Evolutionary conservation across 2,113 vertebrate genomes (phyloP).

Genomic region (Riparia riparia): DNA sequence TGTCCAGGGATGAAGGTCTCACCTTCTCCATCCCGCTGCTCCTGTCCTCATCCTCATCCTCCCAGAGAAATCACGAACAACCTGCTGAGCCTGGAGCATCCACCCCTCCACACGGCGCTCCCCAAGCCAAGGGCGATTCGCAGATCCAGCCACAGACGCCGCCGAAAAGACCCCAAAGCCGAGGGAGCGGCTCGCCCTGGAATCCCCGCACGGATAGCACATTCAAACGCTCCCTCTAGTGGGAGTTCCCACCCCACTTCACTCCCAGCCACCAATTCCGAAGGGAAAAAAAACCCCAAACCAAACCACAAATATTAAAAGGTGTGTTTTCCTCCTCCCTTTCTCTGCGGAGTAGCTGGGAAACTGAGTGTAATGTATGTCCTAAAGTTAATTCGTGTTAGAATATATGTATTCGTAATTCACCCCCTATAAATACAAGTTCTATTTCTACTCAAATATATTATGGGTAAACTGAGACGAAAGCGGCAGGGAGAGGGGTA

Average conservation of each 20-base stretch:
- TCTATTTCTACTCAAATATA: too few species aligned
- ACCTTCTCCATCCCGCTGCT: not conserved
- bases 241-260: not conserved
- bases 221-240: slow-evolving; percentile 64
- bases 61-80: not conserved
- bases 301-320: not conserved
- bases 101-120: not conserved
- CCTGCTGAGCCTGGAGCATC: not conserved
- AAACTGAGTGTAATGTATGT: not conserved
- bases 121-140: not conserved
- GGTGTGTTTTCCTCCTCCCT: not conserved
- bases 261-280: not conserved
- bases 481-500: too few species aligned
- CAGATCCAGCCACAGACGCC: not conserved
- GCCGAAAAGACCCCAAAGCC: not conserved
- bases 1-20: not conserved
- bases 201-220: not conserved
- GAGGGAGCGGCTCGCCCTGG: not conserved
- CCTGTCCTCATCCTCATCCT: not conserved
- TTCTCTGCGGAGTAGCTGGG: not conserved
- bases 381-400: too few species aligned
- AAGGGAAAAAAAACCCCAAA: too few species aligned
- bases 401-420: too few species aligned
- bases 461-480: too few species aligned
- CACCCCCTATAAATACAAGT: too few species aligned